Base-by-base conservation (phyloP, 2,888 invertebrate species). In the Dicyrtomina minuta region DNA sequence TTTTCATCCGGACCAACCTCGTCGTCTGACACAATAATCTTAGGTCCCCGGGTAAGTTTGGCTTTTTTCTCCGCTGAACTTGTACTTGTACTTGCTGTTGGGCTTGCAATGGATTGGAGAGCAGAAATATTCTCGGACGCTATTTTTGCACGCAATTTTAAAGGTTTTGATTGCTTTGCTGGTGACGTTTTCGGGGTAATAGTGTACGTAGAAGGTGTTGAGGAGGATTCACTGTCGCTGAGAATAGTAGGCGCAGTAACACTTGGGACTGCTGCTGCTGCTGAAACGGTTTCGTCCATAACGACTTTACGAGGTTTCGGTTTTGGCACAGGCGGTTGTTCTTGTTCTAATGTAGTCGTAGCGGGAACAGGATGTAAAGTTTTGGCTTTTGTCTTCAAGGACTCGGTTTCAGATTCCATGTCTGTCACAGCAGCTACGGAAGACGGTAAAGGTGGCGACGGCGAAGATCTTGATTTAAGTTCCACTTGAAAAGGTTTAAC, bases 291-390 rank as follows among this genome's bases (percentile, higher is more conserved):
- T 33, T 33, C 8, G n/a, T n/a, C n/a, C n/a, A n/a, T n/a, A n/a
- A n/a, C n/a, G n/a, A n/a, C n/a, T n/a, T n/a, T n/a, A n/a, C n/a
- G n/a, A n/a, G 33, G 33, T 33, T 33, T 33, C 2, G 64, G 64
- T 33, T 65, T 65, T 20, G 64, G 64, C 41, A 53, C 41, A 17
- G 64, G 64, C 20, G 49, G 22, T 4, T 26, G 43, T 44, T 10
- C 15, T 61, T 61, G 26, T 15, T 43, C 15, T 60, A 43, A 8
- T 43, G n/a, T 6, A 17, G 20, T 41, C n/a, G 39, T 26, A 15
- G 13, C 1, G n/a, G 46, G 5, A 27, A 41, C 13, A 20, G 60
- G 12, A n/a, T n/a, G 17, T 12, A 41, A 59, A 43, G 22, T 13
- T 20, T 60, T n/a, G n/a, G 43, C 10, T 10, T 12, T 43, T 12